Conservation (phyloP, 2,888 invertebrate genomes). For the Unio delphinus region DNA sequence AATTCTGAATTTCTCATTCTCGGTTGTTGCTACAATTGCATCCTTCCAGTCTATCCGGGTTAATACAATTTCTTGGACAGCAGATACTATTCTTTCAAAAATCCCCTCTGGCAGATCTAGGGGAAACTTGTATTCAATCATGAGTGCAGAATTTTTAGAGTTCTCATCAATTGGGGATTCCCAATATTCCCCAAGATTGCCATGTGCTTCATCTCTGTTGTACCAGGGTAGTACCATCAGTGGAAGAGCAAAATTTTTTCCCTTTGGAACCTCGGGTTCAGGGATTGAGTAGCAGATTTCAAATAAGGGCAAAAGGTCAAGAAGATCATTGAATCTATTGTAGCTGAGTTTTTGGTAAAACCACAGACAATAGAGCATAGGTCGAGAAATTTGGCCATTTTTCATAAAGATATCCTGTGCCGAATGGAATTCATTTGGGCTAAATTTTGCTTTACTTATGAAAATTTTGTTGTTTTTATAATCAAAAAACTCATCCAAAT, state of each 20-base stretch:
- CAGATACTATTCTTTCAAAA: constrained; percentile 49
- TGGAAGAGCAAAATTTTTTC: constrained; percentile 48
- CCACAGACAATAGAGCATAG: constrained; percentile 65
- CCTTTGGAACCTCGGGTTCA: constrained; percentile 55
- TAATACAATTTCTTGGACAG: constrained; percentile 55
- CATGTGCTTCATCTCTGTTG: constrained; percentile 46
- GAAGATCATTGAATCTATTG: constrained; percentile 50
- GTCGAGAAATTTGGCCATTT: constrained; percentile 64
- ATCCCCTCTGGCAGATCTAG: constrained; percentile 51
- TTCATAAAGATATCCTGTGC: constrained; percentile 51
- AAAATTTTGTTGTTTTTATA: constrained; percentile 62
- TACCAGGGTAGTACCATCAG: constrained; percentile 65
- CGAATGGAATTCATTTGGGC: constrained; percentile 53
- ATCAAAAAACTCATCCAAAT: constrained; percentile 57
- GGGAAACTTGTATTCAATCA: constrained; percentile 46
- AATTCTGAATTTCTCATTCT: constrained; percentile 45
- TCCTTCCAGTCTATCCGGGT: constrained; percentile 63
- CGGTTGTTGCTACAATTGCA: constrained; percentile 52
- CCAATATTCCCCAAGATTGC: constrained; percentile 48
- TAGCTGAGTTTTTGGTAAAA: constrained; percentile 59
- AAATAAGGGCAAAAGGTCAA: constrained; percentile 60
- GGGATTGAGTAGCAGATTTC: constrained; percentile 66
- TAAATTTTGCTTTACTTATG: constrained; percentile 59
- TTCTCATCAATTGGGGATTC: constrained; percentile 26
- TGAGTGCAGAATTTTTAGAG: constrained; percentile 33